A percentile compares a stretch with the other conserved stretches of the same genome.
phyloP scores from a whole-genome alignment of 2,113 vertebrate genomes.

The Stictonetta naevosa region DNA sequence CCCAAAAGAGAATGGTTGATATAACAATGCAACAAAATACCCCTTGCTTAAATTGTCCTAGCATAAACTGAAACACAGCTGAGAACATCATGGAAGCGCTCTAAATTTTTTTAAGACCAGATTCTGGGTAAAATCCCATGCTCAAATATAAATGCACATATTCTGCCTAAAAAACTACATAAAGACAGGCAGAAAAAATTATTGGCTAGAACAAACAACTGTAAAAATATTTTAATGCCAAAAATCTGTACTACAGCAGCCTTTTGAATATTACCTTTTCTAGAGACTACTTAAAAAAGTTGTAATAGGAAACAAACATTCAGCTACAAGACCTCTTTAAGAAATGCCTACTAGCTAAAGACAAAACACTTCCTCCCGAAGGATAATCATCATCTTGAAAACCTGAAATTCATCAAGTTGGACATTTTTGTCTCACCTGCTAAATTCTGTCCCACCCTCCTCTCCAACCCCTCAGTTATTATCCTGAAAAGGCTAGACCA shows the following conservation, averaged over 20 bases:
- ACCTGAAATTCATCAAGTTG: not conserved
- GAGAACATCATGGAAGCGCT: not conserved
- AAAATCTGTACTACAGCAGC: not conserved
- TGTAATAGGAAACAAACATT: not conserved
- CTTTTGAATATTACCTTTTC: not conserved
- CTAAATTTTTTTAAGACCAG: not conserved
- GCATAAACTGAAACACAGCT: not conserved
- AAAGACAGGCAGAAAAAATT: not conserved
- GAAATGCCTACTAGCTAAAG: not conserved
- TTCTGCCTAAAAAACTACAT: not conserved
- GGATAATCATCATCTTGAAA: not conserved
- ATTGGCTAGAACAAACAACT: not conserved
- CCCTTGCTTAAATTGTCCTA: not conserved
- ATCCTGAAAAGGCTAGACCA: not conserved
- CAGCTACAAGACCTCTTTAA: not conserved
- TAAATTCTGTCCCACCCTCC: not conserved
- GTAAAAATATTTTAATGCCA: not conserved
- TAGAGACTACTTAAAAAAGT: not conserved
- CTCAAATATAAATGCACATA: not conserved
- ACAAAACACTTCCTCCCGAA: not conserved
- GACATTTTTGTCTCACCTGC: not conserved
- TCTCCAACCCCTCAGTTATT: fast-evolving
- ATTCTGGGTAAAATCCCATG: not conserved
- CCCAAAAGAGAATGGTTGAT: not conserved
- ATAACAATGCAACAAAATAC: not conserved